Percentiles rank a stretch among this genome's conserved stretches.
These are phyloP conservation scores for Chloroclysta siterata DNA, from an alignment of 2,888 invertebrate genomes.

Conservation along the genomic window DNA sequence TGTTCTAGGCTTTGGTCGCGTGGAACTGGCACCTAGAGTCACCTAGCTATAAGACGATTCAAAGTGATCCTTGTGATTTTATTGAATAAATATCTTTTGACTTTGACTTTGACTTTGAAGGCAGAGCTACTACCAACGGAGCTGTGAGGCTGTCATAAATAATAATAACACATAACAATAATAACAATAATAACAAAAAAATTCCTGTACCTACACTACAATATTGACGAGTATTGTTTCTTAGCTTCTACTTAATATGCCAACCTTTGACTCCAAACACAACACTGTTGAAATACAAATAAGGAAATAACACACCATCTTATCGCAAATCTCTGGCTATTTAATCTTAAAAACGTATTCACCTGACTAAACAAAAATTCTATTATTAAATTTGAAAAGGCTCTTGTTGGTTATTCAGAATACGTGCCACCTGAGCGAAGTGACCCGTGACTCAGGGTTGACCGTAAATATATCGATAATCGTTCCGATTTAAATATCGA, in stretches of 20 bases:
- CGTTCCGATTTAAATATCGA: slow-evolving; percentile 2
- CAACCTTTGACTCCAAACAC: slow-evolving; percentile 11
- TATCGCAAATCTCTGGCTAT: slow-evolving; percentile 25
- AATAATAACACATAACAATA: no score
- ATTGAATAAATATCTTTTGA: no score
- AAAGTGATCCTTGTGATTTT: no score
- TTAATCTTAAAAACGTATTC: slow-evolving; percentile 30
- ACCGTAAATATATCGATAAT: slow-evolving; percentile 17
- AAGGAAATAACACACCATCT: slow-evolving; percentile 15
- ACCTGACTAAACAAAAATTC: slow-evolving; percentile 35
- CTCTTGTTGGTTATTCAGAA: slow-evolving; percentile 51
- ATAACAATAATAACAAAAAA: no score
- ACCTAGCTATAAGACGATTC: no score
- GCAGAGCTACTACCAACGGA: no score
- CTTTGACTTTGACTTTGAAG: no score
- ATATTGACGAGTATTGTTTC: neutral
- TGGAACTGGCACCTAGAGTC: no score
- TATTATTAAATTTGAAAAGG: slow-evolving; percentile 43
- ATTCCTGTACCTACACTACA: no score
- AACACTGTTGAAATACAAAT: slow-evolving; percentile 6
- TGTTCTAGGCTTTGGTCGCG: no score
- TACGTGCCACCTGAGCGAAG: slow-evolving; percentile 51
- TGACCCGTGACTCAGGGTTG: slow-evolving; percentile 51
- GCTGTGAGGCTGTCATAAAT: no score
- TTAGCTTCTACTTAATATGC: neutral